These are phyloP conservation scores for Volucella zonaria DNA, from an alignment of 2,888 invertebrate genomes.

Conservation along the genomic window DNA sequence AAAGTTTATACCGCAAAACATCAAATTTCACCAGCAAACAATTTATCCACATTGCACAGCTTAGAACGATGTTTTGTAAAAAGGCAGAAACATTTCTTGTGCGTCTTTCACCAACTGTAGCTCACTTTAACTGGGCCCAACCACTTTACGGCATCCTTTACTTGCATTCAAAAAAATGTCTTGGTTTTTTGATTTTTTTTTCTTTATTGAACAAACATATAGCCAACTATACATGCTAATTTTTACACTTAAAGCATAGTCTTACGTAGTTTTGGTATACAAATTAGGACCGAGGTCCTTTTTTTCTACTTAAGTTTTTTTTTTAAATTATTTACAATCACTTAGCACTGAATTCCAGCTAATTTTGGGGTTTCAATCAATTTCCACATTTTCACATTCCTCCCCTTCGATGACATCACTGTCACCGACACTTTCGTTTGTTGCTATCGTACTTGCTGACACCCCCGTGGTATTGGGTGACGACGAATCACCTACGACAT, in stretches of 20 bases:
- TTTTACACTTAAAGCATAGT: slow-evolving; percentile 57
- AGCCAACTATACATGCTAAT: slow-evolving; percentile 28
- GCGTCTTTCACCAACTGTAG: too few species aligned
- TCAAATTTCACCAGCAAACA: too few species aligned
- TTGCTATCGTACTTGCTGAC: slow-evolving; percentile 56
- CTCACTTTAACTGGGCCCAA: too few species aligned
- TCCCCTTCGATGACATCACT: slow-evolving; percentile 77
- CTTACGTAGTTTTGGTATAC: slow-evolving; percentile 69
- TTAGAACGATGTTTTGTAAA: too few species aligned
- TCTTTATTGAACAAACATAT: slow-evolving; percentile 23
- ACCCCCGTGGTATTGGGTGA: slow-evolving; percentile 54
- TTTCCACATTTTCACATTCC: slow-evolving; percentile 82
- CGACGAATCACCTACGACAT: slow-evolving; percentile 57
- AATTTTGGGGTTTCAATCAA: slow-evolving; percentile 77
- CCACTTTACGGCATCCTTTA: neutral
- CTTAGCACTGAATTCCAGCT: slow-evolving; percentile 4
- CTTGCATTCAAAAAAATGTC: neutral
- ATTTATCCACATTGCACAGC: too few species aligned
- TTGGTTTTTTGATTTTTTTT: too few species aligned
- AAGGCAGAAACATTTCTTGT: too few species aligned
- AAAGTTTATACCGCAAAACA: too few species aligned
- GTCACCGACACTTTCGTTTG: slow-evolving; percentile 65
- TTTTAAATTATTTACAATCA: slow-evolving; percentile 63
- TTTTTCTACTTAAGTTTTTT: neutral
- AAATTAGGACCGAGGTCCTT: slow-evolving; percentile 5